Evolutionary conservation across 2,888 invertebrate species (phyloP).

Genomic region (Sphaerophoria rueppellii): DNA sequence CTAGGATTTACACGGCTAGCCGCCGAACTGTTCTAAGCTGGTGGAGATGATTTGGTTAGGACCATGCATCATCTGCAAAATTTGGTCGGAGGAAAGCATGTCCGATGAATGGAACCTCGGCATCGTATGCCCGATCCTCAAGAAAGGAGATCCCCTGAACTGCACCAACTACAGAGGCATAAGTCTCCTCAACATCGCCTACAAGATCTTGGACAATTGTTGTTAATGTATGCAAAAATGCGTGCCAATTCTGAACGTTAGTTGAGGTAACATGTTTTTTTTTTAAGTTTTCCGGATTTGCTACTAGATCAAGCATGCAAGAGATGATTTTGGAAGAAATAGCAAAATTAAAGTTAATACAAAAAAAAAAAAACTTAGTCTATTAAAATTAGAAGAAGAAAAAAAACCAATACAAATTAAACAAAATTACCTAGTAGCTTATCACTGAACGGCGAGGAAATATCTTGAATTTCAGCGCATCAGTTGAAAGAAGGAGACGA

Average conservation of each 20-base stretch:
- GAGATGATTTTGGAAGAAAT: not conserved
- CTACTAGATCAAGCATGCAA: slow-evolving; percentile 17
- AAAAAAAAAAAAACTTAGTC: slow-evolving; percentile 28
- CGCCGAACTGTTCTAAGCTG: too few species aligned
- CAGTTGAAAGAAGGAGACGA: slow-evolving; percentile 55
- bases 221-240: too few species aligned
- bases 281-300: not conserved
- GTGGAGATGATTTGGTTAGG: too few species aligned
- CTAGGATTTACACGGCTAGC: too few species aligned
- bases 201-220: too few species aligned
- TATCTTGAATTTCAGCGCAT: slow-evolving; percentile 73
- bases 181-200: too few species aligned
- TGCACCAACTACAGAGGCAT: too few species aligned
- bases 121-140: too few species aligned
- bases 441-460: slow-evolving; percentile 73
- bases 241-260: not conserved
- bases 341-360: not conserved
- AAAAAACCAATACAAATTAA: slow-evolving; percentile 34
- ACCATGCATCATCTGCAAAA: too few species aligned
- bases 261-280: not conserved
- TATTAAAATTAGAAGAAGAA: slow-evolving; percentile 15
- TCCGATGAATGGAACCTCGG: too few species aligned
- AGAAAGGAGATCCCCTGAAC: too few species aligned
- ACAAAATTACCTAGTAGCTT: slow-evolving; percentile 71
- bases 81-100: too few species aligned